phyloP scores from a whole-genome alignment of 2,797 vertebrate genomes.

The Florisuga fusca region DNA sequence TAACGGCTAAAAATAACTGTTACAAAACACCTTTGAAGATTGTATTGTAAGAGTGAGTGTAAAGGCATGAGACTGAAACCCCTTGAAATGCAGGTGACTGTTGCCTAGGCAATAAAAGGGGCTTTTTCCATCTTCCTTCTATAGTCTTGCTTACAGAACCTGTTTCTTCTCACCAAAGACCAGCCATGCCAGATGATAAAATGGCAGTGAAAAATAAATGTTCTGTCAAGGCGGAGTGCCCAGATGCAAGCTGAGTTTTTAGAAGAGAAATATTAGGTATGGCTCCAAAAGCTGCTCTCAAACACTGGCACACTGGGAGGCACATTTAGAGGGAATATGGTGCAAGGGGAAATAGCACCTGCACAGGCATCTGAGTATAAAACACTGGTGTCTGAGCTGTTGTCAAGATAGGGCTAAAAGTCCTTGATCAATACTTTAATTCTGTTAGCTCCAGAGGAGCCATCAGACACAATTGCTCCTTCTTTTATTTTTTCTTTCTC shows the following conservation, averaged over 20 bases:
- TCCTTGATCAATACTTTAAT: not conserved
- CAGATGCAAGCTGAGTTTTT: not conserved
- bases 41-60: not conserved
- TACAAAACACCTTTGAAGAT: constrained; percentile 7
- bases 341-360: not conserved
- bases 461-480: not conserved
- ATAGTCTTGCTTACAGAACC: not conserved
- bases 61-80: constrained; percentile 10
- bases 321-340: not conserved
- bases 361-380: not conserved
- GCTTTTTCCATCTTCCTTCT: not conserved
- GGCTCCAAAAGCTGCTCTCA: not conserved
- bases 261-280: not conserved
- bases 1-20: constrained; percentile 30
- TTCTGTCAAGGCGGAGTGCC: not conserved
- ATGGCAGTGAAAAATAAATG: not conserved
- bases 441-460: not conserved
- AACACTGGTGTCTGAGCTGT: not conserved
- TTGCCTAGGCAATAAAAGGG: constrained; percentile 32
- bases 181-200: not conserved
- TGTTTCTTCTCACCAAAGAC: constrained; percentile 4
- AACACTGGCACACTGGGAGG: not conserved
- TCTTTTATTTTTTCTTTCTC: rapidly evolving
- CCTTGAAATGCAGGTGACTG: not conserved
- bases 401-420: not conserved